A percentile compares a stretch with the other conserved stretches of the same genome.
Conservation (phyloP, 2,113 vertebrate genomes). For the Lophochroa leadbeateri region DNA sequence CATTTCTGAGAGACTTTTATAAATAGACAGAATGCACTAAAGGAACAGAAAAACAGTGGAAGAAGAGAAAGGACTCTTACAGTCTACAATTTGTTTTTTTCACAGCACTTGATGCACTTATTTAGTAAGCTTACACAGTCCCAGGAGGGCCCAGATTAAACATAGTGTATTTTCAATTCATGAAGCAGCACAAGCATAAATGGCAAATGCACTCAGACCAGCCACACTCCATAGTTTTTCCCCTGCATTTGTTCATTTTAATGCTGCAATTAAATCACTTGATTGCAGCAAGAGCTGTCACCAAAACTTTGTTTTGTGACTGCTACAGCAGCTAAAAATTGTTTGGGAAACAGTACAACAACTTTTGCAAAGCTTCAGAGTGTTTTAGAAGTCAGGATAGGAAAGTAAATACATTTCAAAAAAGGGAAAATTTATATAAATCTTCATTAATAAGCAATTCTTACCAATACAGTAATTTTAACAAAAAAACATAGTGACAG, state of each 20-base stretch:
- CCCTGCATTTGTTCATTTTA: not conserved
- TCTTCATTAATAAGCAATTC: not conserved
- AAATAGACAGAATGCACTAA: not conserved
- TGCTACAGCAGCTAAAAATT: not conserved
- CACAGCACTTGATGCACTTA: not conserved
- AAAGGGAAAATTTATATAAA: not conserved
- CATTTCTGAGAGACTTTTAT: not conserved
- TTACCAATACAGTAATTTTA: not conserved
- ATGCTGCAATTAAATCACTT: conserved; percentile 6
- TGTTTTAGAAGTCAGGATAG: rapidly evolving
- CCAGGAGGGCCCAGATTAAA: not conserved
- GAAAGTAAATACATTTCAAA: not conserved
- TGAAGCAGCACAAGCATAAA: not conserved
- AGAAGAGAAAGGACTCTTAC: not conserved
- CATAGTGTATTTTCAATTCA: not conserved
- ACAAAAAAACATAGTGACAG: not conserved
- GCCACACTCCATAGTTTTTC: not conserved
- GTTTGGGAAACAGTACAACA: not conserved
- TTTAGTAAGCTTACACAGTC: not conserved
- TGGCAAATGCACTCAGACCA: not conserved
- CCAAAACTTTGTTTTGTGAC: not conserved
- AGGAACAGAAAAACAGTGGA: not conserved
- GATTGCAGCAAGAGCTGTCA: not conserved
- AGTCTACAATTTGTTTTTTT: not conserved
- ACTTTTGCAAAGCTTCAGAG: not conserved